Base-by-base conservation (phyloP, 2,888 invertebrate species). In the Choreutis nemorana region DNA sequence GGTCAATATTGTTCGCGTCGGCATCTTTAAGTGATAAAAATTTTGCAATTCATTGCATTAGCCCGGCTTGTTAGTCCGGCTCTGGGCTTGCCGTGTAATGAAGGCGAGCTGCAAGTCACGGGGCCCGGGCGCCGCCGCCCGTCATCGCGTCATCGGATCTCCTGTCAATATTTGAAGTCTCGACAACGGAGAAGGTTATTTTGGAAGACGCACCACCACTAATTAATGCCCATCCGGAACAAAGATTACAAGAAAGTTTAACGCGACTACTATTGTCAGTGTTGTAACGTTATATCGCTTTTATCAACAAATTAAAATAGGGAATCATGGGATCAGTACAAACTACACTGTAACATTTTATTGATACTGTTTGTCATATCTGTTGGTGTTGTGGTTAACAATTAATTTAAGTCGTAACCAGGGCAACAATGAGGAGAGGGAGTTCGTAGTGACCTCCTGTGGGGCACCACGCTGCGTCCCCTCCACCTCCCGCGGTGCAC, bases 11-110 rank as follows among this genome's bases (percentile, higher is more conserved):
- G 38, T 32, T 31, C 40, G 35, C 31, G 42, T 48, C 14, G 43
- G 26, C 8, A 8, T n/a, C n/a, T n/a, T 14, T 14, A 25, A 25
- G 12, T 14, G 12, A 23, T 26, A 26, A 9, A 15, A 26, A 26
- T 67, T 78, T 73, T 70, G 75, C 78, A 73, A 78, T 54, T 78
- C 78, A 78, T 64, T 72, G 77, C 72, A 75, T 77, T 77, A 75
- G 67, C 72, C 55, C 44, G 65, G 73, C 78, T 78, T 75, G 78
- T 78, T 78, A 78, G 75, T 68, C 61, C 42, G 41, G 47, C 52
- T 45, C 50, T 40, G 43, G 46, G 45, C 48, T 49, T 50, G 45
- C 31, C 36, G 38, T 56, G 66, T 75, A 75, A 72, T 75, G 71
- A 77, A 68, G 63, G 59, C 48, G 55, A 59, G 57, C 42, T 66